Conservation (phyloP, 2,113 vertebrate genomes). For the Bufo gargarizans region DNA sequence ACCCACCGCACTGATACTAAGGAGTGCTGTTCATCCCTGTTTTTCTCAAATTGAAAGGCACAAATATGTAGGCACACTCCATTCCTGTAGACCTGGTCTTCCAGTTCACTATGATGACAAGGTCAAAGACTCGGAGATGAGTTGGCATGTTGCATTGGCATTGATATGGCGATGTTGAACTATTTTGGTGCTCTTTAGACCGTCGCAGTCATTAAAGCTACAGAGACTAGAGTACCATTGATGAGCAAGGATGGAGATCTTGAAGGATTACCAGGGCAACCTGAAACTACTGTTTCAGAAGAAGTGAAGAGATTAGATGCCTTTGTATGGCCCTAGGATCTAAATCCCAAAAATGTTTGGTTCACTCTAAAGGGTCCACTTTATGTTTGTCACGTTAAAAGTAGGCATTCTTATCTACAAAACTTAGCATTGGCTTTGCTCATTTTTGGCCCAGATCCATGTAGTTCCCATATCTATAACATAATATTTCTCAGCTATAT, state of each 20-base stretch:
- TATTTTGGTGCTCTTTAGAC: not conserved
- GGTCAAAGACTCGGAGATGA: no score
- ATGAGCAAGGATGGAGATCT: not conserved
- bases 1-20: no score
- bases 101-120: not conserved
- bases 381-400: not conserved
- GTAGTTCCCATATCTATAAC: not conserved
- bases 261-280: not conserved
- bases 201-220: not conserved
- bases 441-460: not conserved
- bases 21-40: no score
- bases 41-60: no score
- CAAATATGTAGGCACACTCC: not conserved
- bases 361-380: not conserved
- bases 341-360: not conserved
- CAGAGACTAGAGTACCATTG: not conserved
- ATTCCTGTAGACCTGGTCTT: not conserved
- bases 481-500: not conserved
- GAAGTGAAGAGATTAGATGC: fast-evolving
- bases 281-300: not conserved
- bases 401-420: not conserved
- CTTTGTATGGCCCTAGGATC: not conserved
- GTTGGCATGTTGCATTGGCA: no score
- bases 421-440: not conserved
- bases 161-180: no score